Conservation (phyloP, 2,888 invertebrate species). For the Pterostichus niger region DNA sequence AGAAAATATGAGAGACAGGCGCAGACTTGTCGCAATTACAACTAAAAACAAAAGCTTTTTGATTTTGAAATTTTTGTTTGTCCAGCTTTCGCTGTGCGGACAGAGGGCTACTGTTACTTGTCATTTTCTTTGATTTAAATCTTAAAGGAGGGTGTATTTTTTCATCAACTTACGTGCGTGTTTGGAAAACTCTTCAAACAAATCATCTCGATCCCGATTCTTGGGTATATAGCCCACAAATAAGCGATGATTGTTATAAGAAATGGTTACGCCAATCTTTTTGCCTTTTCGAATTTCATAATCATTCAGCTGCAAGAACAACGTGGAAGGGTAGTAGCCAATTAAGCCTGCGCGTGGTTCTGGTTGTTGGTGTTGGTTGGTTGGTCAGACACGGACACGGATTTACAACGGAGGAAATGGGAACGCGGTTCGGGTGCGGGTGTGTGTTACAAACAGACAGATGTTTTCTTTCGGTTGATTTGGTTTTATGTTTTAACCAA, state of each 20-base stretch:
- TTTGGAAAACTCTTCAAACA: constrained; percentile 99
- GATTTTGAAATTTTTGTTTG: constrained; percentile 50
- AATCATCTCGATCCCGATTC: constrained; percentile 99
- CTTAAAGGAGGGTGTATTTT: constrained; percentile 68
- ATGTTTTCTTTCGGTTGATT: too few species aligned
- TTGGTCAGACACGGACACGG: neutral
- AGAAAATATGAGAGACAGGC: constrained; percentile 63
- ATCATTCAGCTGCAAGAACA: constrained; percentile 99
- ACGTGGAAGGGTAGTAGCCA: constrained; percentile 88
- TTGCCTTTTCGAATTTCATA: constrained; percentile 99
- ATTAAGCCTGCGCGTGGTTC: constrained; percentile 78
- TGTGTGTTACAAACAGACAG: neutral
- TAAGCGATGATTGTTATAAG: constrained; percentile 99
- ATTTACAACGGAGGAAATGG: constrained; percentile 12
- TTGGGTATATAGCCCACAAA: constrained; percentile 99
- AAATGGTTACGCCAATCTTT: constrained; percentile 99
- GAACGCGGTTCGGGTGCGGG: neutral
- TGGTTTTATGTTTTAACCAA: too few species aligned
- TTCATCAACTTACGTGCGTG: constrained; percentile 96
- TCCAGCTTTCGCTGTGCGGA: constrained; percentile 58
- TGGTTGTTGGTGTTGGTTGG: constrained; percentile 70
- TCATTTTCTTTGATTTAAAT: constrained; percentile 51
- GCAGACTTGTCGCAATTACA: constrained; percentile 59
- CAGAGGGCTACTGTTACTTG: constrained; percentile 64
- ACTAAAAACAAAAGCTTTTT: constrained; percentile 37